Base-by-base conservation (phyloP, 2,888 invertebrate species). In the Drosophila emarginata region DNA sequence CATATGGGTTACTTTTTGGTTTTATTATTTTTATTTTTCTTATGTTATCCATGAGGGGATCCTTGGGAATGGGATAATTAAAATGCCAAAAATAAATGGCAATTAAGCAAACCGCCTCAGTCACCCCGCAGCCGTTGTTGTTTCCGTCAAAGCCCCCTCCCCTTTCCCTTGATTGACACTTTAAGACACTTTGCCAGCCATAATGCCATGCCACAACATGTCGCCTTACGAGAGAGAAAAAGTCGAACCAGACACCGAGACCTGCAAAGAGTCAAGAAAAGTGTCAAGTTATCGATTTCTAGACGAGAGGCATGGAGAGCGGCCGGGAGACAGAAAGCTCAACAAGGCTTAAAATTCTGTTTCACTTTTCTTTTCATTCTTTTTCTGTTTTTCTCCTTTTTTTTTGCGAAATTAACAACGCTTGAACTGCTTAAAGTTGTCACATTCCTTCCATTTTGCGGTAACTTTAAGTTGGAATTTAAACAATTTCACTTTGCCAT, bases 1-100 rank as follows among this genome's bases (percentile, higher is more conserved):
- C 45, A 4, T 45, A 45, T 45, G 45, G 45, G 45, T 21, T 11
- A 21, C 18, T 9, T 2, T 12, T 12, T 11, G 3, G 28, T 28
- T 4, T 28, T 4, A 1, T 1, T 28, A 5, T 28, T 28, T 28
- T 28, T 28, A 5, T 53, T 32, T 32, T 53, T 32, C 12, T 53
- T 53, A 4, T 26, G 5, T 36, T 36, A 36, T 32, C 54, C 54
- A 18, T 36, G 5, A 23, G 23, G 54, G 32, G 14, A 5, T 23
- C n/a, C 9, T 45, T 14, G 26, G 52, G 72, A 72, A 39, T 50
- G 70, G 70, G 72, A 72, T 70, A 70, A 70, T 70, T 70, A 70
- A 72, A 70, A 70, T 70, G 70, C 72, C 70, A 72, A 70, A 72
- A 70, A 70, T 70, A 72, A 70, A 70, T 70, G 72, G 72, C 70